These are phyloP conservation scores for Pharmacophagus antenor DNA, from an alignment of 2,888 invertebrate species.

Conservation along the genomic window DNA sequence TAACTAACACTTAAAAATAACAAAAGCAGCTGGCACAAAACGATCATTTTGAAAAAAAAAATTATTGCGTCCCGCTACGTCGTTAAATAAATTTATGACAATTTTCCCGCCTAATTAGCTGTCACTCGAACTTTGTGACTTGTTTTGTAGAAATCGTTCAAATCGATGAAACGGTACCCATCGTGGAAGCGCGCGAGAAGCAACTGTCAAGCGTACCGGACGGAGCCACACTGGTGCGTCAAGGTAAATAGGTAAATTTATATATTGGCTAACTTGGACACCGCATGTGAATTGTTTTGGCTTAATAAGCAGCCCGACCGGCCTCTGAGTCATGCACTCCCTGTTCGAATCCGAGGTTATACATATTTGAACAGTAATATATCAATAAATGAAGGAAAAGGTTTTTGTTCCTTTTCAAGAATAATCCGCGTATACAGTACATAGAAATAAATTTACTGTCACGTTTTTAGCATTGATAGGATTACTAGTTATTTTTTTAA, in stretches of 20 bases:
- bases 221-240: slow-evolving; percentile 11
- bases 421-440: too few relatives aligned
- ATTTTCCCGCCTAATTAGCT: slow-evolving; percentile 5
- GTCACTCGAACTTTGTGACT: not conserved
- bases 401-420: not conserved
- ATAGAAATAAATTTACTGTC: too few relatives aligned
- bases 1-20: slow-evolving; percentile 48
- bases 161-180: too few relatives aligned
- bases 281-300: slow-evolving; percentile 2
- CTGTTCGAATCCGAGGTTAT: slow-evolving; percentile 1
- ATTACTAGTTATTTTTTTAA: too few relatives aligned
- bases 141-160: too few relatives aligned
- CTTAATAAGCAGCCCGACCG: not conserved
- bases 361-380: not conserved
- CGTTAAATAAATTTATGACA: too few relatives aligned
- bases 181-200: slow-evolving; percentile 7
- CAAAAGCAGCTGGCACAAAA: slow-evolving; percentile 45
- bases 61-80: slow-evolving; percentile 37
- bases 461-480: too few relatives aligned
- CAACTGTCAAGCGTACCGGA: slow-evolving; percentile 12
- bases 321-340: not conserved
- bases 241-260: slow-evolving; percentile 21
- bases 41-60: slow-evolving; percentile 44
- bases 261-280: slow-evolving; percentile 8
- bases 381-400: not conserved